phyloP scores from a whole-genome alignment of 35 echinoderm and acorn worm species.

The Apostichopus parvimensis region DNA sequence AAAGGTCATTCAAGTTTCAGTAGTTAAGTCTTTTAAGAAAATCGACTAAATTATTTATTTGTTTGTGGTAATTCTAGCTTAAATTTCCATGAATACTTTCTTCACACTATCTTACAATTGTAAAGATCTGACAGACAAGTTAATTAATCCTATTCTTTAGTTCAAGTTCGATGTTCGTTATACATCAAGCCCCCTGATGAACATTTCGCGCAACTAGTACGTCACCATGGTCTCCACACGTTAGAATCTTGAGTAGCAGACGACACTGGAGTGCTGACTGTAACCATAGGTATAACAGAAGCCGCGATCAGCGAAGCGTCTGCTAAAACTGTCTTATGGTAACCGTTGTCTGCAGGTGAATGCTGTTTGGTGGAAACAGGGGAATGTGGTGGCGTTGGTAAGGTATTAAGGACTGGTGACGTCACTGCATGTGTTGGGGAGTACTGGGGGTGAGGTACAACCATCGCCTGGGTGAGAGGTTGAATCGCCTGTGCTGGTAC shows the following conservation, averaged over 20 bases:
- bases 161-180: neutral
- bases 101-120: neutral
- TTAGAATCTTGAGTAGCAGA: conserved; percentile 23
- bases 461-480: neutral
- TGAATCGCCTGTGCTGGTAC: conserved; percentile 21
- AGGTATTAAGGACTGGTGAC: neutral
- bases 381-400: conserved; percentile 51
- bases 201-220: neutral
- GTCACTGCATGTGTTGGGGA: neutral
- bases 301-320: neutral
- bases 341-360: neutral
- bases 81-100: neutral
- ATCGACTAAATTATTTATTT: no score
- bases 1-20: neutral
- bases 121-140: neutral
- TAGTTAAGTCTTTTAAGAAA: no score
- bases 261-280: conserved; percentile 5
- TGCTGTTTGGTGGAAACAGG: neutral
- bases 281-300: conserved; percentile 3
- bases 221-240: conserved; percentile 42
- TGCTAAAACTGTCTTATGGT: conserved; percentile 2
- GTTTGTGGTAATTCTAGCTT: no score
- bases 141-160: neutral
- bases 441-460: neutral
- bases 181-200: neutral